These are phyloP conservation scores for Eurytoma californica DNA, from an alignment of 2,888 invertebrate species.

Conservation along the genomic window DNA sequence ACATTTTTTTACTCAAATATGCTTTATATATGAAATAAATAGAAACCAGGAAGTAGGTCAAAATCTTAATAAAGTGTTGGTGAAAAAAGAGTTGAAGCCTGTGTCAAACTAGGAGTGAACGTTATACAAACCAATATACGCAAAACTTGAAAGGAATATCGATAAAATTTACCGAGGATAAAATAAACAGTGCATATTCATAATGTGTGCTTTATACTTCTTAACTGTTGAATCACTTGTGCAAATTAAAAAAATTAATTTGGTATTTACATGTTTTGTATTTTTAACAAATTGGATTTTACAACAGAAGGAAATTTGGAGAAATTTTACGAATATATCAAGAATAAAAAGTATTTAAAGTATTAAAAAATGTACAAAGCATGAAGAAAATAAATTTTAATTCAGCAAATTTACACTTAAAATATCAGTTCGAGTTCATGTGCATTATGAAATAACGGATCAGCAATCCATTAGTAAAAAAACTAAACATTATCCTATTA, in stretches of 20 bases:
- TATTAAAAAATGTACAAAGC: not conserved
- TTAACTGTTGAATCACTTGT: not conserved
- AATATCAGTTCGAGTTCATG: not conserved
- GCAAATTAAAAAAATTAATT: not conserved
- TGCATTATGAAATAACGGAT: slow-evolving; percentile 10
- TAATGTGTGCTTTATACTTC: not conserved
- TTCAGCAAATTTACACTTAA: not conserved
- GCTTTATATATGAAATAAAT: not conserved
- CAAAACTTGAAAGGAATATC: not conserved
- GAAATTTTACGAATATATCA: not conserved
- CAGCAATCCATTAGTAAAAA: slow-evolving; percentile 5
- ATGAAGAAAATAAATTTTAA: not conserved
- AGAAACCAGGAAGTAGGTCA: slow-evolving; percentile 20
- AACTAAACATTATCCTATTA: slow-evolving; percentile 39
- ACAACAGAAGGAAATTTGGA: not conserved
- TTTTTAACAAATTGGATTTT: not conserved
- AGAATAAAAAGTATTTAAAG: not conserved
- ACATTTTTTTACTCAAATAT: not conserved
- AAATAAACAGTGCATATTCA: not conserved
- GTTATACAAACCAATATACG: slow-evolving; percentile 15
- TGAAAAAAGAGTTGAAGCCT: slow-evolving; percentile 3
- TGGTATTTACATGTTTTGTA: no score
- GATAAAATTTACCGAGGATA: not conserved
- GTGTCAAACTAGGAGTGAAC: slow-evolving; percentile 16
- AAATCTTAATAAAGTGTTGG: slow-evolving; percentile 27